Evolutionary conservation across 2,797 vertebrate species (phyloP).

Genomic region (Argyrosomus regius): DNA sequence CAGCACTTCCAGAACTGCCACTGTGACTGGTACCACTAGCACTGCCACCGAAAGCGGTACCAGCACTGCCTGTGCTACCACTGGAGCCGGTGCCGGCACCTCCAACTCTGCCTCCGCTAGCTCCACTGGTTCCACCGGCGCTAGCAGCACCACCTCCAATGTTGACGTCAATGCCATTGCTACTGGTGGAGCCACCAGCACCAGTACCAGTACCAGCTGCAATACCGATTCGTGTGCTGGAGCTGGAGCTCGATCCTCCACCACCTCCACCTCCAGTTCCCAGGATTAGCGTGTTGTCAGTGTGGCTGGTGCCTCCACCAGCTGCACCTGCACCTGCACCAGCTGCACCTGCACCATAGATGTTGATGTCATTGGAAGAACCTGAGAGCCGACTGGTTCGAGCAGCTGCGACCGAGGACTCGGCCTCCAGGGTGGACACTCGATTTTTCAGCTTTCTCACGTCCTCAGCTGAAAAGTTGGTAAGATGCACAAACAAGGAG

Average conservation of each 20-base stretch:
- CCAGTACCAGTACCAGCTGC: background rate
- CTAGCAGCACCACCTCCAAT: background rate
- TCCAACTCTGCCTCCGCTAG: background rate
- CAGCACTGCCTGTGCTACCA: background rate
- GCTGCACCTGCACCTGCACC: background rate
- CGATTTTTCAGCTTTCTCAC: slow-evolving; percentile 91
- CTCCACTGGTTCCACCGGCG: background rate
- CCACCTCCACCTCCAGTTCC: slow-evolving; percentile 34
- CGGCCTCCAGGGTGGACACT: slow-evolving; percentile 86
- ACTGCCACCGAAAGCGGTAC: background rate
- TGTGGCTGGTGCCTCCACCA: slow-evolving; percentile 27
- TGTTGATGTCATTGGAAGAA: slow-evolving; percentile 52
- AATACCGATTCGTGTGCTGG: slow-evolving; percentile 34
- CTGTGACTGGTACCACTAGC: background rate
- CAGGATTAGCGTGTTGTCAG: slow-evolving; percentile 44
- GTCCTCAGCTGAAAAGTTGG: slow-evolving; percentile 88
- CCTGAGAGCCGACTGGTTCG: slow-evolving; percentile 51
- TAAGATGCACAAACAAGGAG: background rate
- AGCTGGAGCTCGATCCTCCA: slow-evolving; percentile 9
- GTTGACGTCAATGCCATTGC: background rate
- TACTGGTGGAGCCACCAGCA: background rate
- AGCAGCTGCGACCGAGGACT: slow-evolving; percentile 34
- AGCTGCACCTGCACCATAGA: background rate
- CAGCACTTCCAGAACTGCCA: background rate
- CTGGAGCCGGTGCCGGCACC: background rate